A percentile compares a stretch with the other conserved stretches of the same genome.
Conservation (phyloP, 2,797 vertebrate species). For the Manis pentadactyla region DNA sequence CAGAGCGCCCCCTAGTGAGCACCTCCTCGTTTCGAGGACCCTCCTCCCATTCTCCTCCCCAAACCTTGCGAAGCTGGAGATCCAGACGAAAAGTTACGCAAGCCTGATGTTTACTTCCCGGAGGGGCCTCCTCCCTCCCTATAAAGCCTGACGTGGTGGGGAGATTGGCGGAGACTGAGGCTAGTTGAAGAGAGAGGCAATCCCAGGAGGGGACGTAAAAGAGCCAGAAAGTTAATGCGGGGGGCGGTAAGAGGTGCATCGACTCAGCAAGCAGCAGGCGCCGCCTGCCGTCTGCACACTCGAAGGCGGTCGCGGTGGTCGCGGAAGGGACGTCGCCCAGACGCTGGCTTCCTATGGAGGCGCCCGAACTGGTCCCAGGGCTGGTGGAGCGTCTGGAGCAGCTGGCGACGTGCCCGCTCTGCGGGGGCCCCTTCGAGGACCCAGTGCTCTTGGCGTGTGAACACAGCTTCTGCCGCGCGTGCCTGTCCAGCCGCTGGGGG, state of each 20-base stretch:
- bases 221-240: conserved; percentile 47
- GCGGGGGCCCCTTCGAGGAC: conserved; percentile 93
- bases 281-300: conserved; percentile 10
- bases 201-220: neutral
- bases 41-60: neutral
- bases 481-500: conserved; percentile 86
- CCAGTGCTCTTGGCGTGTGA: conserved; percentile 94
- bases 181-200: neutral
- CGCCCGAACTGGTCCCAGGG: conserved; percentile 81
- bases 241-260: neutral
- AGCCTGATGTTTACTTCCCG: conserved; percentile 80
- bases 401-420: conserved; percentile 94
- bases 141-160: conserved; percentile 71
- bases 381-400: conserved; percentile 92
- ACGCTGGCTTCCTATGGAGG: conserved; percentile 70
- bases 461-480: conserved; percentile 94
- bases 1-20: neutral
- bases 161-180: neutral
- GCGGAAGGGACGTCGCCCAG: neutral
- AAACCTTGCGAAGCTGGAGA: conserved; percentile 68
- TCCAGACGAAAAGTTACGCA: conserved; percentile 73
- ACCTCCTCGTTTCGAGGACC: neutral
- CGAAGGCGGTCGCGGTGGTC: conserved; percentile 42
- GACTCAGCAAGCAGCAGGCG: conserved; percentile 31
- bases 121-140: conserved; percentile 77